Evolutionary conservation across 2,797 vertebrate species (phyloP), one percentile per base, ranked within the genome.

Genomic region (Sebastes iracundus): DNA sequence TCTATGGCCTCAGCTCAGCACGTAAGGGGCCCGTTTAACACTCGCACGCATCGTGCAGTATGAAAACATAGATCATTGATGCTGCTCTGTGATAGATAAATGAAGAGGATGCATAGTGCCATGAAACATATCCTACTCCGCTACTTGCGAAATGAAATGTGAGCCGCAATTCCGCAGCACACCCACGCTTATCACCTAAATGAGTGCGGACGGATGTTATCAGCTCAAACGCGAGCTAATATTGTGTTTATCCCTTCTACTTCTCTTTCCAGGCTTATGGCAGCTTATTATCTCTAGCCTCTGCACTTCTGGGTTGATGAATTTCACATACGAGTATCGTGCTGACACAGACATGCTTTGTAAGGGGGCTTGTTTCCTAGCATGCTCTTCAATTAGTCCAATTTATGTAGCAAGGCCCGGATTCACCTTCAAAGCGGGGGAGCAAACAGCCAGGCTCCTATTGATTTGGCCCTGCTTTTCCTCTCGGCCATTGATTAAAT

Each of bases 401-500:
- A 93, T 96, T 94, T 92, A 92, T 92, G 90, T 87, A 92, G 87
- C 87, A 77, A 90, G 91, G 83, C 86, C 88, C 23, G 80, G 85
- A 92, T 92, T 94, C 93, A 93, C 91, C 92, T 93, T 93, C 91
- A 94, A 89, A 94, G 87, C 84, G 81, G 81, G 83, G 84, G 83
- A 92, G 87, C 89, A 92, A 92, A 92, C 90, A 93, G 88, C 79
- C 88, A 66, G 83, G 83, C 89, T 82, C 59, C 83, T 94, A 96
- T 96, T 93, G 95, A 95, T 95, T 94, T 78, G 90, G 84, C 88
- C 84, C 85, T 82, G 88, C 89, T 92, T 91, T 93, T 94, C 92
- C 92, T 94, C 91, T 85, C 49, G 30, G 84, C 90, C 92, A 95
- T 94, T 94, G 90, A 96, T 96, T 95, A 94, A 92, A 94, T 95